Conservation (phyloP, 2,113 vertebrate species). For the Caracal caracal region DNA sequence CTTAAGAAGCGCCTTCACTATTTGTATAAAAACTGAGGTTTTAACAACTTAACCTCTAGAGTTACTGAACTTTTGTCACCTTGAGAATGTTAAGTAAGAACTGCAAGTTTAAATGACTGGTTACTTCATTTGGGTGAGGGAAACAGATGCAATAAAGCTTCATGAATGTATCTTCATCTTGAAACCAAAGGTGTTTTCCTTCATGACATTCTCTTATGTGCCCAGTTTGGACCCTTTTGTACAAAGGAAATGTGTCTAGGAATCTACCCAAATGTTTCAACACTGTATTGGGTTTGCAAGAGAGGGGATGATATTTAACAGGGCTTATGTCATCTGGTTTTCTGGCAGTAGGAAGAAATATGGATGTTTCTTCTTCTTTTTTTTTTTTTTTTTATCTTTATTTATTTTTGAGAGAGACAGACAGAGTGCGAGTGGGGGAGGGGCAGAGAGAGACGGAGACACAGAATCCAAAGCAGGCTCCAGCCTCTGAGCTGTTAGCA, state of each 20-base stretch:
- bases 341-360: neutral
- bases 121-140: neutral
- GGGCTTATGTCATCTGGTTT: neutral
- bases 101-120: neutral
- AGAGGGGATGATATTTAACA: neutral
- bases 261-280: neutral
- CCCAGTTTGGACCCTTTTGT: neutral
- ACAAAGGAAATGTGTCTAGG: neutral
- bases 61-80: slow-evolving; percentile 8
- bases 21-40: slow-evolving; percentile 32
- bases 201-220: neutral
- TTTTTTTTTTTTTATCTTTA: neutral
- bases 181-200: neutral
- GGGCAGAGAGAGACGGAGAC: no score
- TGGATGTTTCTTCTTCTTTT: neutral
- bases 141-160: slow-evolving; percentile 51
- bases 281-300: neutral
- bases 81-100: slow-evolving; percentile 41
- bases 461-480: no score
- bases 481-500: no score
- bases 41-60: slow-evolving; percentile 24
- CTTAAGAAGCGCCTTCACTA: slow-evolving; percentile 22
- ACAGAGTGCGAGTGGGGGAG: no score
- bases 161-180: neutral
- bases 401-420: no score